Conservation (phyloP, 2,797 vertebrate species). For the Forpus xanthops region DNA sequence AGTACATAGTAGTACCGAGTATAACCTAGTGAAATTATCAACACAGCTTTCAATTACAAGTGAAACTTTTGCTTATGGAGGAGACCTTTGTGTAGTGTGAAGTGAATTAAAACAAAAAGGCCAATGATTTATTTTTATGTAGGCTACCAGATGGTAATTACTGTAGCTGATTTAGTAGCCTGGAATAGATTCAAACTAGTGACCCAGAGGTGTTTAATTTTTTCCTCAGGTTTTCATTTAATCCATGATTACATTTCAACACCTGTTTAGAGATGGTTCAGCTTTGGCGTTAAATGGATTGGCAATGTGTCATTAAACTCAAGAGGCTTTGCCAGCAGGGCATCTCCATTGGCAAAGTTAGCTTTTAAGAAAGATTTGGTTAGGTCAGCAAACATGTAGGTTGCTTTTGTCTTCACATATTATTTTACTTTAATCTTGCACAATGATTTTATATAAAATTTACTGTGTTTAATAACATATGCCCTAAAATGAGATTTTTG, state of each 20-base stretch:
- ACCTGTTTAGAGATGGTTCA: slow-evolving; percentile 57
- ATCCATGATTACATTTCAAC: slow-evolving; percentile 56
- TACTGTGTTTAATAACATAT: neutral
- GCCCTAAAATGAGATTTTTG: neutral
- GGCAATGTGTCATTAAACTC: slow-evolving; percentile 47
- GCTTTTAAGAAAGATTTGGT: slow-evolving; percentile 13
- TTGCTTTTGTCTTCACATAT: neutral
- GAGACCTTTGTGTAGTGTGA: neutral
- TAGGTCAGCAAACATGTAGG: neutral
- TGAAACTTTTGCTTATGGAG: slow-evolving; percentile 36
- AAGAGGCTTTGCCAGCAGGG: slow-evolving; percentile 46
- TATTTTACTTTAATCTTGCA: too few relatives aligned
- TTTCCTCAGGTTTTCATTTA: slow-evolving; percentile 60
- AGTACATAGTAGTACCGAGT: neutral
- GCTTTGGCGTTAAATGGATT: slow-evolving; percentile 29
- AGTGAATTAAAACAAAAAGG: slow-evolving; percentile 38
- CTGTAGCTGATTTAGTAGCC: slow-evolving; percentile 61
- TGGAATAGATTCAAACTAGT: slow-evolving; percentile 62
- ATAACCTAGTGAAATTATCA: slow-evolving; percentile 3
- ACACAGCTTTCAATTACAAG: slow-evolving; percentile 1
- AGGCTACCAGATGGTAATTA: slow-evolving; percentile 59
- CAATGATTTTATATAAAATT: too few relatives aligned
- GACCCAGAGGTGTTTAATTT: slow-evolving; percentile 66
- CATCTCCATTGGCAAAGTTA: slow-evolving; percentile 40
- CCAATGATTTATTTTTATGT: slow-evolving; percentile 52